Evolutionary conservation across 2,797 vertebrate species (phyloP), one percentile per base, ranked within the genome.

Genomic region (Pelochelys cantorii): DNA sequence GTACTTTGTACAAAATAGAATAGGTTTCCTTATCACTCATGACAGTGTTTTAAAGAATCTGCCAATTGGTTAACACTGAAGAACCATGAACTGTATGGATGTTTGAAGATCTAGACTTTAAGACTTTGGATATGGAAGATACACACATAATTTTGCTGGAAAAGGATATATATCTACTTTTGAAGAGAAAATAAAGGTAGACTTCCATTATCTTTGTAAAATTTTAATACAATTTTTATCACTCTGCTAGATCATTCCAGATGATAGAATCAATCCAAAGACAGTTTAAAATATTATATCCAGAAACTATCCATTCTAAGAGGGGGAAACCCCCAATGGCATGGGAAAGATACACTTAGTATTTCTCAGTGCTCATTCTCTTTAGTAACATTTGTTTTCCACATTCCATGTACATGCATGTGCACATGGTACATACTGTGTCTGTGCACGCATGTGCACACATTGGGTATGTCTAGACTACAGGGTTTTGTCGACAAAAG

Each of bases 51-150:
- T 75, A 48, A 52, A 54, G 37, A 80, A 55, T 48, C 4, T 65
- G 0, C 1, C 86, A 34, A 60, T 83, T 78, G 83, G 6, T 85
- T 79, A 77, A 17, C 2, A 6, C 65, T 7, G 2, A 79, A 31
- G 79, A 90, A 1, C 5, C 79, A 2, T 57, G 57, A 94, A 31
- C 1, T 71, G 74, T 2, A 29, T 29, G 11, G 23, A 7, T 52
- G 9, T 29, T 54, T 79, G 52, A 83, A 71, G 1, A 52, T 89
- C 15, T 7, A 57, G 65, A 84, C 1, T n/a, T n/a, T 7, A 0
- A 82, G 52, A 53, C 3, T 57, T 37, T 1, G 1, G 83, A 10
- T 3, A n/a, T 2, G 84, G 25, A 1, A 55, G 4, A 12, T 62
- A 84, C 88, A 89, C 77, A 55, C 23, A 0, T 1, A 75, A 77